Base-by-base conservation (phyloP, 2,888 invertebrate species). In the Hemaris fuciformis region DNA sequence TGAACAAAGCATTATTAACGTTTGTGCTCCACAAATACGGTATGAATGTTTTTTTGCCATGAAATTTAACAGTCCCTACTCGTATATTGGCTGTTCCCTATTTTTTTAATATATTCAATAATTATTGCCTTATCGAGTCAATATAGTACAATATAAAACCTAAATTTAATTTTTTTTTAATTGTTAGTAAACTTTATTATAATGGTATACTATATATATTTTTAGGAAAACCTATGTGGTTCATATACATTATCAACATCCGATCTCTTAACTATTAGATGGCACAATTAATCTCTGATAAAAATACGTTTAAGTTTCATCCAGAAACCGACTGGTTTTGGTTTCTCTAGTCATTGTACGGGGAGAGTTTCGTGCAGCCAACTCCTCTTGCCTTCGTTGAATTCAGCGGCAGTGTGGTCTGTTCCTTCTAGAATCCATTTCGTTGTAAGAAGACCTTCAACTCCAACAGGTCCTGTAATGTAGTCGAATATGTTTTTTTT, bases 401-500 rank as follows among this genome's bases (percentile, higher is more conserved):
- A 99, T 77, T 99, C 99, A 0, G 97, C 93, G 0, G 97, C 99
- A 0, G 96, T 95, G 81, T 99, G 98, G 69, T 99, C 99, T 15
- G 95, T 93, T 0, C 99, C 99, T 69, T 95, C 94, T 2, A 99
- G 93, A 43, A 99, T 94, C 99, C 99, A 99, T 91, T 99, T 99
- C 3, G 99, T 99, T 27, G 99, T 99, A 31, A 99, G 91, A 0
- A 99, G 94, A 13, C 99, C 99, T 90, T 99, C 99, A 2, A 99
- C 98, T 5, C 99, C 99, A 0, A 99, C 99, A 0, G 99, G 99
- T 15, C 99, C 99, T 80, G 98, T 6, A 66, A 60, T 64, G 27
- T 8, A 60, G 57, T 65, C 3, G 18, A 34, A 34, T 27, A 57
- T 63, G 66, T 63, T 62, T 31, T 23, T 15, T 57, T 0, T 10